These are phyloP conservation scores for Brachionus rotundiformis DNA, from an alignment of 1,140 invertebrate species.

Conservation along the genomic window DNA sequence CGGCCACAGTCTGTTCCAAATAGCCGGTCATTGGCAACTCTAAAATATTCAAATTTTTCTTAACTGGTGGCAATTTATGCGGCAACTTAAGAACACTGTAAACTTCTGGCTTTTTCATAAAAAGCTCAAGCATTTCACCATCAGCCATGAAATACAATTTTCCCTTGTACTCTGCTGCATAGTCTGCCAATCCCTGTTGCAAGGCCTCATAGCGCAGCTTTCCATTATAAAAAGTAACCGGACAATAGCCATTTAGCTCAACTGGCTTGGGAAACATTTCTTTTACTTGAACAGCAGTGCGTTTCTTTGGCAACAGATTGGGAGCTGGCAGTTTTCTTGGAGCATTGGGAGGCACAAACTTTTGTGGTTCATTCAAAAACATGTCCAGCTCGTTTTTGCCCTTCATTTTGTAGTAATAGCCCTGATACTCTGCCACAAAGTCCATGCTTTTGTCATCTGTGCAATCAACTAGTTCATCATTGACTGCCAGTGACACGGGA, in stretches of 20 bases:
- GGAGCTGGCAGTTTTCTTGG: slow-evolving; percentile 58
- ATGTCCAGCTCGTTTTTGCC: slow-evolving; percentile 56
- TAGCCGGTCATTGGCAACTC: slow-evolving; percentile 64
- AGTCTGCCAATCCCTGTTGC: slow-evolving; percentile 59
- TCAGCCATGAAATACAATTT: slow-evolving; percentile 60
- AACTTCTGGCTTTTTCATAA: slow-evolving; percentile 60
- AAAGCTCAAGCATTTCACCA: slow-evolving; percentile 62
- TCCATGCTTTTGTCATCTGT: slow-evolving; percentile 57
- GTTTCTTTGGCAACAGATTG: slow-evolving; percentile 57
- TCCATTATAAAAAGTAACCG: slow-evolving; percentile 63
- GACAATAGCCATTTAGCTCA: slow-evolving; percentile 63
- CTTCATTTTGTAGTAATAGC: slow-evolving; percentile 54
- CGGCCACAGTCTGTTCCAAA: slow-evolving; percentile 63
- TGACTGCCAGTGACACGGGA: slow-evolving; percentile 61
- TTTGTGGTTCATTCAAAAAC: slow-evolving; percentile 62
- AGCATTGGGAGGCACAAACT: slow-evolving; percentile 61
- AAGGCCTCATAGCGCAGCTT: slow-evolving; percentile 62
- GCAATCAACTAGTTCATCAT: slow-evolving; percentile 63
- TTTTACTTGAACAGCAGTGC: slow-evolving; percentile 56
- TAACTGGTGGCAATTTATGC: slow-evolving; percentile 64
- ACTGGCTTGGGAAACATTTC: slow-evolving; percentile 56
- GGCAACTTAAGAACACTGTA: slow-evolving; percentile 54
- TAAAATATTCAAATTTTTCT: slow-evolving; percentile 57
- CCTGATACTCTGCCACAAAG: slow-evolving; percentile 63
- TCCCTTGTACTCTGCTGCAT: slow-evolving; percentile 60